Conservation (phyloP, 2,113 vertebrate species). For the human (Homo sapiens) region DNA sequence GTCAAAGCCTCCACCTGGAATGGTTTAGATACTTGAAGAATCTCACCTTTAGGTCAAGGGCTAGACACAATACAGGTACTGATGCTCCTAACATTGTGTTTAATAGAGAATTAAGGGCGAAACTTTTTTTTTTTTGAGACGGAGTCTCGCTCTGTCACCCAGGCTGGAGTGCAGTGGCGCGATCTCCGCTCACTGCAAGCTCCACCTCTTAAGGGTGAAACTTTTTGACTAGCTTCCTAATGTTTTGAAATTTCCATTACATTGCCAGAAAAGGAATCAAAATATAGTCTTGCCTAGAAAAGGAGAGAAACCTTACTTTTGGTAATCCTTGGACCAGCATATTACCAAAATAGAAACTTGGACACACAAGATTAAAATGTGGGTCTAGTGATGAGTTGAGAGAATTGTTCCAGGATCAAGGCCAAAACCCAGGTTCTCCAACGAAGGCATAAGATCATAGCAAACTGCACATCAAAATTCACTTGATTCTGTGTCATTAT, state of each 20-base stretch:
- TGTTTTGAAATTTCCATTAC: background rate
- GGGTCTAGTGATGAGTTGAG: background rate
- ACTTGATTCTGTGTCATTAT: background rate
- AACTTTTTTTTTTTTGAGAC: background rate
- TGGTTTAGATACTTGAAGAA: background rate
- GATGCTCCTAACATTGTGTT: background rate
- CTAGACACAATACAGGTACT: background rate
- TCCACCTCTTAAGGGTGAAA: background rate
- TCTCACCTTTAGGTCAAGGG: background rate
- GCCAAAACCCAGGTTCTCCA: background rate
- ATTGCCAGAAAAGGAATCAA: background rate
- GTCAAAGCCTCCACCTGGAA: background rate
- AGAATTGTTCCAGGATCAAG: background rate
- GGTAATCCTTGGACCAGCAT: background rate
- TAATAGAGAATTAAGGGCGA: background rate
- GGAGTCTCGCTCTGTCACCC: too few species aligned
- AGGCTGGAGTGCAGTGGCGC: too few species aligned
- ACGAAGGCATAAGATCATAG: background rate
- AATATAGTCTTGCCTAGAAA: background rate
- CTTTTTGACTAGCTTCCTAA: background rate
- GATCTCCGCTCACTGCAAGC: too few species aligned
- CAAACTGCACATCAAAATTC: background rate
- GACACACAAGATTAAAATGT: background rate
- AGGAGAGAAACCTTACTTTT: background rate
- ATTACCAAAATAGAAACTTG: background rate